A percentile compares a stretch with the other conserved stretches of the same genome.
Evolutionary conservation across 1,140 invertebrate species (phyloP).

Genomic region (Cherax quadricarinatus): DNA sequence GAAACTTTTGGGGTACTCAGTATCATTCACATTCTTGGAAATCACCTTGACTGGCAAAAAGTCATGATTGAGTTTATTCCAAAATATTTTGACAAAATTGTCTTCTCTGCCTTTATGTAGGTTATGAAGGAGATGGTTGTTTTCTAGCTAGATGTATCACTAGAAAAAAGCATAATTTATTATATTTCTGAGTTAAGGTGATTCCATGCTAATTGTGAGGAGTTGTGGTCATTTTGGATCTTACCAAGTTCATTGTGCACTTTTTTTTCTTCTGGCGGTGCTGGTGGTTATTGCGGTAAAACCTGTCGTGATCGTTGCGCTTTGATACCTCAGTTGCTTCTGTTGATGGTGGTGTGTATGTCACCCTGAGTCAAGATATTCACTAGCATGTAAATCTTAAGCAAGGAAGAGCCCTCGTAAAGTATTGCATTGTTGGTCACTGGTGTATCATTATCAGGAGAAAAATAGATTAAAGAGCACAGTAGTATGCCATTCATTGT

Average conservation of each 20-base stretch:
- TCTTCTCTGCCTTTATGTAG: not conserved
- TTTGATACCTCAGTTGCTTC: slow-evolving; percentile 47
- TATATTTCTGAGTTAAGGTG: slow-evolving; percentile 33
- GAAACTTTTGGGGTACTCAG: slow-evolving; percentile 20
- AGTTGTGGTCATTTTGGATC: slow-evolving; percentile 59
- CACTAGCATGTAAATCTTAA: slow-evolving; percentile 34
- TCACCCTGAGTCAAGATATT: slow-evolving; percentile 21
- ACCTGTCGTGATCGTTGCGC: slow-evolving; percentile 21
- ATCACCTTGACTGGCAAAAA: slow-evolving; percentile 31
- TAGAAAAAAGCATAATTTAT: not conserved
- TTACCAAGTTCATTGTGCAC: slow-evolving; percentile 32
- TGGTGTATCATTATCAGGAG: not conserved
- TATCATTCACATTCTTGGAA: slow-evolving; percentile 27
- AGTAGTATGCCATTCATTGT: not conserved
- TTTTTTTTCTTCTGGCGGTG: slow-evolving; percentile 55
- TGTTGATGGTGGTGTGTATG: slow-evolving; percentile 45
- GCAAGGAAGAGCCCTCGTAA: slow-evolving; percentile 49
- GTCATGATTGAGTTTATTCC: not conserved
- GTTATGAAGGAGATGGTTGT: not conserved
- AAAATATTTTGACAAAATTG: not conserved
- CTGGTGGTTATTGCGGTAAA: slow-evolving; percentile 59
- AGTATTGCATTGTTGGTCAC: not conserved
- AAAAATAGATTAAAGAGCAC: not conserved
- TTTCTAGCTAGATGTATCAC: not conserved
- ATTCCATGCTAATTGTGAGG: slow-evolving; percentile 33